Evolutionary conservation across 2,113 vertebrate species (phyloP).

Genomic region (Hypomesus transpacificus): DNA sequence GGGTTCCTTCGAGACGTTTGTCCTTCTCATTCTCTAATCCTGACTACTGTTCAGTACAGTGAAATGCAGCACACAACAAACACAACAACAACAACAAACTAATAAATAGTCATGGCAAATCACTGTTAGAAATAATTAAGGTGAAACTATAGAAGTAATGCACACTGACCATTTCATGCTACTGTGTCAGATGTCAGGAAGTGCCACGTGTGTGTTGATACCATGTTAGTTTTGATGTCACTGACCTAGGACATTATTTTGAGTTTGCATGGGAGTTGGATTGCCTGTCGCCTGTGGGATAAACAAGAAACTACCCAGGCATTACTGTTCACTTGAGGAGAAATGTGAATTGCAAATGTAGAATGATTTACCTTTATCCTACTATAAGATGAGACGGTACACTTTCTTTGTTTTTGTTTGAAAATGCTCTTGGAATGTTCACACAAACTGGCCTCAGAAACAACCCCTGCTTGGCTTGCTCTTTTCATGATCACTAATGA

Average conservation of each 20-base stretch:
- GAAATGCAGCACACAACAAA: not conserved
- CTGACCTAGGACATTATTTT: not conserved
- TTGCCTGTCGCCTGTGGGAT: not conserved
- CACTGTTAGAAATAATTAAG: not conserved
- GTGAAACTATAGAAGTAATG: not conserved
- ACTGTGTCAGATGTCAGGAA: not conserved
- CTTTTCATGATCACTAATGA: no score
- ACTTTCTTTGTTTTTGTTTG: not conserved
- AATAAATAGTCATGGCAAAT: not conserved
- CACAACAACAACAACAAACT: not conserved
- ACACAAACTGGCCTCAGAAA: not conserved
- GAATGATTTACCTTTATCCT: not conserved
- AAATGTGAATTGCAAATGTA: not conserved
- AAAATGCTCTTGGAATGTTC: slow-evolving; percentile 4
- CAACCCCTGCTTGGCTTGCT: no score
- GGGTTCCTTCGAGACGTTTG: slow-evolving; percentile 16
- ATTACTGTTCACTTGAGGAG: not conserved
- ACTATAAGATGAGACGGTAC: not conserved
- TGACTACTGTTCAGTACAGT: not conserved
- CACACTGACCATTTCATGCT: not conserved
- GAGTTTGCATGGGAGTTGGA: not conserved
- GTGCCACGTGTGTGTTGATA: not conserved
- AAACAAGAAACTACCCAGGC: not conserved
- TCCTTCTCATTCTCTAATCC: slow-evolving; percentile 20
- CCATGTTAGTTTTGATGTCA: not conserved